Base-by-base conservation (phyloP, 1,140 invertebrate genomes). In the Pseudomyrmex flavicornis region DNA sequence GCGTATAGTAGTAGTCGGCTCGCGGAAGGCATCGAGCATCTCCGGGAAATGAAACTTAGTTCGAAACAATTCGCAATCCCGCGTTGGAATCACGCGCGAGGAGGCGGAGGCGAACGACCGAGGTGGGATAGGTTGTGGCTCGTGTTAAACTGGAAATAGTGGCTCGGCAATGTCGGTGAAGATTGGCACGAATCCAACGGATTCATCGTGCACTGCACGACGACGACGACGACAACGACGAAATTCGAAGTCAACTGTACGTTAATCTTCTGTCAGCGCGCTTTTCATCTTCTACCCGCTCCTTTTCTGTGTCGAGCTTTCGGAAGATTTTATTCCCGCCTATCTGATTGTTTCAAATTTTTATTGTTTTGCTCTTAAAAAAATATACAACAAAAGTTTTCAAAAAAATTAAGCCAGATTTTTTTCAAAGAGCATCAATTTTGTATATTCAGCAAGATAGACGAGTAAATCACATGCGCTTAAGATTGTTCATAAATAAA, bases 61-160 rank as follows among this genome's bases (percentile, higher is more conserved):
- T 80, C 66, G 54, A 80, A 59, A 80, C 76, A 70, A 80, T 79
- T 56, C 76, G 54, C 50, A 70, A 77, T 70, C 35, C 52, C 52
- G 65, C 65, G 76, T 59, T 72, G 76, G 76, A 80, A 80, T 61
- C 56, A 66, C 66, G 66, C 54, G 54, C 48, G 54, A 59, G 76
- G 22, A 10, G 35, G 13, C 20, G 66, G 15, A 58, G 35, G 35
- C 35, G 35, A 26, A 26, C 26, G 26, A 26, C 26, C 26, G 26
- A 35, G 35, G 35, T 35, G 35, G 35, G 35, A 35, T 35, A 35
- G 65, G 22, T 61, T 56, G 66, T 50, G 76, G 76, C 66, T 72
- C 22, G 76, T 80, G 76, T 80, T 80, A 80, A 80, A 80, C 54
- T 80, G 66, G 56, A 80, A 80, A 80, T 80, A 80, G 76, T 80